These are phyloP conservation scores for Ophiothrix spiculata DNA, from an alignment of 35 echinoderm and acorn worm species.

Conservation along the genomic window DNA sequence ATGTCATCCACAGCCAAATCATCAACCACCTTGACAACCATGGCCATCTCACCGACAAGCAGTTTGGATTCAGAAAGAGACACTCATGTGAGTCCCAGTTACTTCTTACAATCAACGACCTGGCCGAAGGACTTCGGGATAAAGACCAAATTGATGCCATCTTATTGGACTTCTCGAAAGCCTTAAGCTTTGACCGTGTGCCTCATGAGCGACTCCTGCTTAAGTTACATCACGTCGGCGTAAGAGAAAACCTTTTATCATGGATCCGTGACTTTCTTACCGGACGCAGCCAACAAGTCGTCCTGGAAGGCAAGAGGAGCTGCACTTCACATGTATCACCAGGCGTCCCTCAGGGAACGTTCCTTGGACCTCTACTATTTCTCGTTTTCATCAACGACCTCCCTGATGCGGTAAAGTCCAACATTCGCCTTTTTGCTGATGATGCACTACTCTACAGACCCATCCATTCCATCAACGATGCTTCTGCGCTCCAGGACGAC, in stretches of 20 bases:
- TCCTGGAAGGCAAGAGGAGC: not conserved
- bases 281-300: not conserved
- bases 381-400: not conserved
- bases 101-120: not conserved
- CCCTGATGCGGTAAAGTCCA: not conserved
- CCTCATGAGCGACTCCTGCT: slow-evolving; percentile 37
- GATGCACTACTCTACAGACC: not conserved
- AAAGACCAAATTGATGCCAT: slow-evolving; percentile 26
- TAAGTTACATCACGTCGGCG: slow-evolving; percentile 10
- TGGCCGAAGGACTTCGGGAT: slow-evolving; percentile 1
- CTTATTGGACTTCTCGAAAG: slow-evolving; percentile 32
- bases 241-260: not conserved
- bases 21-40: slow-evolving; percentile 34
- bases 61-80: slow-evolving; percentile 32
- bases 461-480: not conserved
- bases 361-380: not conserved
- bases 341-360: not conserved
- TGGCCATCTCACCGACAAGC: slow-evolving; percentile 5
- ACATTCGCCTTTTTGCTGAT: no score
- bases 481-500: not conserved
- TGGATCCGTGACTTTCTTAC: not conserved
- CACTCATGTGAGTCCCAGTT: slow-evolving; percentile 30
- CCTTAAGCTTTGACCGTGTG: slow-evolving; percentile 32
- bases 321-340: not conserved
- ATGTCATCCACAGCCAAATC: slow-evolving; percentile 30